Percentiles rank a stretch among this genome's conserved stretches.
phyloP scores from a whole-genome alignment of 2,797 vertebrate genomes.

The Eleutherodactylus coqui region DNA sequence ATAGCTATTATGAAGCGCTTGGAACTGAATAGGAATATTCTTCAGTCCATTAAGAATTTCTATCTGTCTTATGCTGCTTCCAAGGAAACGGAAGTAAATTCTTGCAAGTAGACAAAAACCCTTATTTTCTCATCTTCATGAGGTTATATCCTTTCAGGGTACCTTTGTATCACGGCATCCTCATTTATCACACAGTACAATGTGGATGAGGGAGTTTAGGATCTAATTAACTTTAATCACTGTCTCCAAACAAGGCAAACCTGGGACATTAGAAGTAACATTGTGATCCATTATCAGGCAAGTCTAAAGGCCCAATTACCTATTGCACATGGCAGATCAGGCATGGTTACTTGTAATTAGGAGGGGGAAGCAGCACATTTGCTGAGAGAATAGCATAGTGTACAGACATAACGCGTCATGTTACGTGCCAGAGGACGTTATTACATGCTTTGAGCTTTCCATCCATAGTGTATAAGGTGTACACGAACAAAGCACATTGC shows the following conservation, averaged over 20 bases:
- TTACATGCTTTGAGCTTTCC: not conserved
- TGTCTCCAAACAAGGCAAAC: constrained; percentile 39
- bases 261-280: constrained; percentile 39
- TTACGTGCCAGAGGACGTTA: not conserved
- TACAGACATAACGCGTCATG: constrained; percentile 22
- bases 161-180: constrained; percentile 3
- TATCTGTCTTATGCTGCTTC: not conserved
- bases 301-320: constrained; percentile 36
- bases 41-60: not conserved
- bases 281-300: constrained; percentile 39
- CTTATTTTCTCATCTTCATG: constrained; percentile 24
- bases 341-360: constrained; percentile 27
- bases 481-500: not conserved
- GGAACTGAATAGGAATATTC: not conserved
- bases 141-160: not conserved
- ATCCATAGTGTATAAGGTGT: not conserved
- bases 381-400: not conserved
- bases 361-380: not conserved
- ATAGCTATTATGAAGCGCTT: not conserved
- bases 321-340: constrained; percentile 12
- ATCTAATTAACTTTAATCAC: constrained; percentile 54
- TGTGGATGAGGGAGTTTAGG: not conserved
- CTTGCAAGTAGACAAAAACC: constrained; percentile 12
- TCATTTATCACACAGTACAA: constrained; percentile 42
- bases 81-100: constrained; percentile 1